phyloP scores from a whole-genome alignment of 2,888 invertebrate genomes.

The Rotaria sp. region DNA sequence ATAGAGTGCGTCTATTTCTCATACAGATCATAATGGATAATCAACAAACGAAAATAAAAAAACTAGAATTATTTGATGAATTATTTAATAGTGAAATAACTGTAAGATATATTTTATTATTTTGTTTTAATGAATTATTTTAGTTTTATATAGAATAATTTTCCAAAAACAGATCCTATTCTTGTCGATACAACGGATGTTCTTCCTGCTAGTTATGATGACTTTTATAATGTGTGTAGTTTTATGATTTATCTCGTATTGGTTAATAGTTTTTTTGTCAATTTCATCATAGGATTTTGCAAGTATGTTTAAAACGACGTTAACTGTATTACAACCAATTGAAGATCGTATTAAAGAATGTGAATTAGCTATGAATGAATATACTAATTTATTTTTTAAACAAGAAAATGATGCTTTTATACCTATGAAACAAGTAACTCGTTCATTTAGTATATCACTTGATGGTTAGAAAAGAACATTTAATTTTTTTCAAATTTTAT shows the following conservation, averaged over 20 bases:
- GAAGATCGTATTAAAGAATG: constrained; percentile 3
- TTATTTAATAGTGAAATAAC: not conserved
- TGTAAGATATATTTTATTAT: not conserved
- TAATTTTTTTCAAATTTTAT: not conserved
- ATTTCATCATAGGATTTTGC: not conserved
- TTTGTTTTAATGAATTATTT: not conserved
- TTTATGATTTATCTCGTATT: not conserved
- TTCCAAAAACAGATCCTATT: not conserved
- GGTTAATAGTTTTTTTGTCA: not conserved
- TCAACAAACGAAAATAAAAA: not conserved
- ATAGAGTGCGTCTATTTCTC: not conserved
- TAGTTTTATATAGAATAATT: not conserved
- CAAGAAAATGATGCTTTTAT: not conserved
- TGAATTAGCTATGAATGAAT: not conserved
- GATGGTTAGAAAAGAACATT: not conserved
- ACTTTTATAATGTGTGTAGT: not conserved
- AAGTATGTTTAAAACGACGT: not conserved
- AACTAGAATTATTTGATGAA: not conserved
- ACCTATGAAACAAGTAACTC: not conserved
- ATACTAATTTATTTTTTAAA: not conserved
- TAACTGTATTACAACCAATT: not conserved
- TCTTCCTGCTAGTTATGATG: not conserved
- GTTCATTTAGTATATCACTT: not conserved
- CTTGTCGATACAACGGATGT: not conserved
- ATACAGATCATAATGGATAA: not conserved